Evolutionary conservation across 1,140 invertebrate genomes (phyloP), one percentile per base, ranked within the genome.

Genomic region (Drosophila navojoa): DNA sequence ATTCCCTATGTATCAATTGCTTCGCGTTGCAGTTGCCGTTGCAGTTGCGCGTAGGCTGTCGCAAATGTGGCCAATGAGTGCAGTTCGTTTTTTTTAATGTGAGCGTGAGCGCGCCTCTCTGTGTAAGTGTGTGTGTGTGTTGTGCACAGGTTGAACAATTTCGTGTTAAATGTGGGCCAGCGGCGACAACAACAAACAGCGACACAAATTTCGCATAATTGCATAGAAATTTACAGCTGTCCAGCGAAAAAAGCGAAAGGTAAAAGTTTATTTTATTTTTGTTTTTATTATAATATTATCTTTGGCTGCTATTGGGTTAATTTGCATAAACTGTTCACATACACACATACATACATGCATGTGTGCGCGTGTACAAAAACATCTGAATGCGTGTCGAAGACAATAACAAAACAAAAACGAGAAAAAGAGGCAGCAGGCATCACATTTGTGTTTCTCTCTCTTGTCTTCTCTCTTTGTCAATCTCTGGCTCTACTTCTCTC

Each of bases 181-280:
- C 64, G 67, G 58, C 47, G 15, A 13, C 49, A 25, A n/a, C 50
- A 47, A 52, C 27, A 52, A 68, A 50, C 42, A 25, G 44, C 54
- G 35, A 60, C 57, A 58, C 25, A 54, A 54, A 52, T 53, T 68
- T 72, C 38, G 70, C 70, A 72, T 68, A 68, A 60, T 72, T 72
- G 70, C 70, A 68, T 60, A 68, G 63, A 72, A 68, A 72, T 59
- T 68, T 52, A 47, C 63, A 40, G 62, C 35, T 57, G 42, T 22
- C 57, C 42, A 62, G 50, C 40, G 22, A 63, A 40, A 79, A 79
- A 79, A 76, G 66, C 77, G 78, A 80, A 80, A 81, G 79, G 79
- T 81, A 81, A 81, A 70, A 77, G 60, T 72, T 22, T 55, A 57
- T 77, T 62, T 57, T 47, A 0, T 71, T 72, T 66, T 54, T 69